Evolutionary conservation across 2,797 vertebrate species (phyloP).

Genomic region (Coilia nasus): DNA sequence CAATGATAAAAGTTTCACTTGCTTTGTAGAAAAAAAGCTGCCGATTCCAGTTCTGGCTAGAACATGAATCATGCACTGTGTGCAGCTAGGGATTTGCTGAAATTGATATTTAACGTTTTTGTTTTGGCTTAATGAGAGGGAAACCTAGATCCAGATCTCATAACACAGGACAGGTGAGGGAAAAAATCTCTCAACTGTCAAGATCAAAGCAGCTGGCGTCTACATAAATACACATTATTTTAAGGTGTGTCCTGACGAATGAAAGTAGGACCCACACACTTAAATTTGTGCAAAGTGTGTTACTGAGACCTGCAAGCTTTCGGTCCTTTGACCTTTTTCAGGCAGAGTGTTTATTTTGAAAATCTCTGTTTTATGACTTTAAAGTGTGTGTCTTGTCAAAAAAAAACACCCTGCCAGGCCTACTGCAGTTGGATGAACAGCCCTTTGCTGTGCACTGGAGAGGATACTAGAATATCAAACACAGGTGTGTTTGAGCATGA

Average conservation of each 20-base stretch:
- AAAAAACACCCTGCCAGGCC: not conserved
- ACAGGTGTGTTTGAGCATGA: not conserved
- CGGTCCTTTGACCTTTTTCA: too few relatives aligned
- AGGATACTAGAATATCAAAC: not conserved
- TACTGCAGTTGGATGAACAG: not conserved
- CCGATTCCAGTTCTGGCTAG: constrained; percentile 63
- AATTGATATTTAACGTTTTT: not conserved
- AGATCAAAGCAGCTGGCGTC: not conserved
- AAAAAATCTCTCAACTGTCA: not conserved
- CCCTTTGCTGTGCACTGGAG: not conserved
- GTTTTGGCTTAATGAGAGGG: not conserved
- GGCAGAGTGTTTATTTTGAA: too few relatives aligned
- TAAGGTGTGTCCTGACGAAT: not conserved
- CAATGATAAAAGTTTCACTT: constrained; percentile 73
- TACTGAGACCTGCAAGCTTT: too few relatives aligned
- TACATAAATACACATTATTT: not conserved
- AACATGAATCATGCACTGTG: constrained; percentile 69
- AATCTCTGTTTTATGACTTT: too few relatives aligned
- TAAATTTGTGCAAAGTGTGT: too few relatives aligned
- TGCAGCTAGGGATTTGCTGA: not conserved
- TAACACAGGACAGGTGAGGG: not conserved
- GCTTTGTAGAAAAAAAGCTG: constrained; percentile 62
- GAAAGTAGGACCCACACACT: too few relatives aligned
- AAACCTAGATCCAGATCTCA: not conserved
- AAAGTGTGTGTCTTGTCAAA: too few relatives aligned